phyloP scores from a whole-genome alignment of 2,888 invertebrate genomes.

The Mythimna impura region DNA sequence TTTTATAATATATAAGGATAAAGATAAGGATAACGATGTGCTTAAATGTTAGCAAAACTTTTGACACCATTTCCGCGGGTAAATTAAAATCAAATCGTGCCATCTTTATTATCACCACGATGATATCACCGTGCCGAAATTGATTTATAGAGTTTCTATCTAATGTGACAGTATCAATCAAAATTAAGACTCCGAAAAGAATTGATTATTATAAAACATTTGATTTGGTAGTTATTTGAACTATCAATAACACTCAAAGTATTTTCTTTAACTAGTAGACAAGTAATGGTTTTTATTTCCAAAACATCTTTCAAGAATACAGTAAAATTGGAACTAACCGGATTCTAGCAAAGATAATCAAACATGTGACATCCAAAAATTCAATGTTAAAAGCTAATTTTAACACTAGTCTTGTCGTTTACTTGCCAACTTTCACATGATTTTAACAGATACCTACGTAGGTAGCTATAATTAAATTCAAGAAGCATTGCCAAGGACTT shows the following conservation, averaged over 20 bases:
- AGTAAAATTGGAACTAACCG: conserved; percentile 11
- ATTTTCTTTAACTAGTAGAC: not conserved
- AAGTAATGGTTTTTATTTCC: not conserved
- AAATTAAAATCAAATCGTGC: not conserved
- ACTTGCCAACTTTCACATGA: conserved; percentile 87
- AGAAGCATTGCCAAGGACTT: conserved; percentile 87
- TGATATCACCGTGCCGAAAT: not conserved
- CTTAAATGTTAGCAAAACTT: not conserved
- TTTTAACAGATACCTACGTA: conserved; percentile 84
- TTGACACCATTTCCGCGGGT: not conserved
- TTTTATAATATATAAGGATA: too few species aligned
- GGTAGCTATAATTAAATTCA: conserved; percentile 87
- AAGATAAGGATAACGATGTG: too few species aligned
- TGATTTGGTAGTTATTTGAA: not conserved
- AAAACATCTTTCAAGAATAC: not conserved
- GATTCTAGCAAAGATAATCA: conserved; percentile 51
- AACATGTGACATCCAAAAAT: conserved; percentile 72
- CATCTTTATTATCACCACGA: not conserved
- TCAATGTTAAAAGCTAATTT: conserved; percentile 84
- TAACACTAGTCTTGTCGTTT: conserved; percentile 77
- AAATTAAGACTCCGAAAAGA: not conserved
- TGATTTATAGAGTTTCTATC: not conserved
- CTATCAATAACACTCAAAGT: not conserved
- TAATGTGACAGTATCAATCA: too few species aligned
- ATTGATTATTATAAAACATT: not conserved